Conservation (phyloP, 2,797 vertebrate species). For the Brotula barbata region DNA sequence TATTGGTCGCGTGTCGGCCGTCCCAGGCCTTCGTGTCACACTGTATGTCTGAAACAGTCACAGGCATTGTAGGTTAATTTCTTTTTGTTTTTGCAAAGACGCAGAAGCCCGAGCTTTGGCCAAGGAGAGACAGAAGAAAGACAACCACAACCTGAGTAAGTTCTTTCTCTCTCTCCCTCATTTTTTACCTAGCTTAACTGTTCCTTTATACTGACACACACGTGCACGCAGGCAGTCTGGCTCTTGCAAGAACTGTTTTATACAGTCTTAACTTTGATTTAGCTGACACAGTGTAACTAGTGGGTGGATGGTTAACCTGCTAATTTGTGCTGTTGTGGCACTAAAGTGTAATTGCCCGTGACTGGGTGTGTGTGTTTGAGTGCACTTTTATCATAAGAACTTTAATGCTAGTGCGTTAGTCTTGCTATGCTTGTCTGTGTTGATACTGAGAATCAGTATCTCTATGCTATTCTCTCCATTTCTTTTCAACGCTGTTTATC, state of each 20-base stretch:
- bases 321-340: conserved; percentile 78
- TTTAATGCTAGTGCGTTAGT: background rate
- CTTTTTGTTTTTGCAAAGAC: conserved; percentile 81
- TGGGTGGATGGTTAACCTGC: conserved; percentile 81
- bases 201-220: conserved; percentile 1
- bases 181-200: background rate
- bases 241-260: conserved; percentile 55
- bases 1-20: no score
- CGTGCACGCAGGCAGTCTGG: conserved; percentile 20
- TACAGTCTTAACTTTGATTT: conserved; percentile 55
- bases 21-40: no score
- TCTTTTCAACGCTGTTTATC: conserved; percentile 4
- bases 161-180: conserved; percentile 34
- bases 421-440: no score
- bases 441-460: no score
- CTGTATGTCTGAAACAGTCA: conserved; percentile 1
- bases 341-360: conserved; percentile 77
- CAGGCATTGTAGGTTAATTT: conserved; percentile 55
- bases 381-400: background rate
- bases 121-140: conserved; percentile 98
- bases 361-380: conserved; percentile 41
- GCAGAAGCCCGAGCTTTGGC: conserved; percentile 91
- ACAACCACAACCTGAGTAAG: conserved; percentile 99
- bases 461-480: background rate
- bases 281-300: conserved; percentile 74